These are phyloP conservation scores for Drepana arcuata DNA, from an alignment of 1,140 invertebrate genomes.

Conservation along the genomic window DNA sequence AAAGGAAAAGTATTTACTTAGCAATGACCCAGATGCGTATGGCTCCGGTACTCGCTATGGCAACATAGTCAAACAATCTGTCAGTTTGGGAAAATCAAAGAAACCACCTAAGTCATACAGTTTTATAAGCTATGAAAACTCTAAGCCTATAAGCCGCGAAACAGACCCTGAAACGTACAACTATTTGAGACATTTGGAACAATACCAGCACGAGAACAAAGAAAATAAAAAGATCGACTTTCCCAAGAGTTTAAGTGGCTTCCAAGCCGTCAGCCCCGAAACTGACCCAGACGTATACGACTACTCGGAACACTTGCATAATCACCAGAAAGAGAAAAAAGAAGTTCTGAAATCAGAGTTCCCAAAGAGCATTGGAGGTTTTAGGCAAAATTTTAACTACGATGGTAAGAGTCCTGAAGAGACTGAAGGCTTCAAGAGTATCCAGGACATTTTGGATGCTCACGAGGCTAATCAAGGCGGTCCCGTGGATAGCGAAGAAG, in stretches of 20 bases:
- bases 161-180: slow-evolving; percentile 45
- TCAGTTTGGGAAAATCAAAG: slow-evolving; percentile 8
- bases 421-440: slow-evolving; percentile 42
- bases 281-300: no score
- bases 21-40: slow-evolving; percentile 15
- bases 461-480: slow-evolving; percentile 40
- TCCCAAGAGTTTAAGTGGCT: no score
- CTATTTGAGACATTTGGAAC: slow-evolving; percentile 46
- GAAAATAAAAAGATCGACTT: no score
- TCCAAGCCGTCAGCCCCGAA: no score
- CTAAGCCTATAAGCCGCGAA: slow-evolving; percentile 36
- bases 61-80: slow-evolving; percentile 21
- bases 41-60: slow-evolving; percentile 26
- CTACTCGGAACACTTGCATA: no score
- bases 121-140: slow-evolving; percentile 39
- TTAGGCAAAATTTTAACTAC: slow-evolving; percentile 21
- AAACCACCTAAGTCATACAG: slow-evolving; percentile 30
- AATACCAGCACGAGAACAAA: slow-evolving; percentile 25
- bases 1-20: slow-evolving; percentile 31
- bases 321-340: no score
- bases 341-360: slow-evolving; percentile 19
- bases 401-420: slow-evolving; percentile 23
- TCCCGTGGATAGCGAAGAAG: slow-evolving; percentile 16
- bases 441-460: slow-evolving; percentile 50
- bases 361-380: slow-evolving; percentile 22